Evolutionary conservation across 1,140 invertebrate genomes (phyloP).

Genomic region (Cyphomyrmex costatus): DNA sequence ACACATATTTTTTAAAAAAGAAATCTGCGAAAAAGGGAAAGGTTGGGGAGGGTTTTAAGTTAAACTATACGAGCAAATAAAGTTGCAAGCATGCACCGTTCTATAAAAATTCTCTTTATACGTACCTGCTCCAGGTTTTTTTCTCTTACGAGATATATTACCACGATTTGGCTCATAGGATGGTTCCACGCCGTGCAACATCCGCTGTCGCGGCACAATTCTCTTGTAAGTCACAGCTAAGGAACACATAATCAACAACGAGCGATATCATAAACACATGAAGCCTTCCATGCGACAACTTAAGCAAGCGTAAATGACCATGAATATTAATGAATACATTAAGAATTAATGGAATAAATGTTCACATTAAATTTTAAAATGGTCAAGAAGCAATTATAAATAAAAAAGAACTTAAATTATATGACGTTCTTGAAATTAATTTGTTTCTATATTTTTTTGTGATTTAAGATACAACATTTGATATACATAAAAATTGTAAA

Average conservation of each 20-base stretch:
- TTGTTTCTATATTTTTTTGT: background rate
- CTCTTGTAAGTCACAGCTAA: conserved; percentile 87
- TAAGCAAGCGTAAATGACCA: conserved; percentile 13
- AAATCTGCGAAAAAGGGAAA: background rate
- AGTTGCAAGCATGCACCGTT: conserved; percentile 25
- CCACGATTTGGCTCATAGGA: conserved; percentile 63
- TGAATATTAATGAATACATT: background rate
- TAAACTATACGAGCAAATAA: conserved; percentile 28
- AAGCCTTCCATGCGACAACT: conserved; percentile 65
- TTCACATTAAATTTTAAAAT: background rate
- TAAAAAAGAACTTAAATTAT: background rate
- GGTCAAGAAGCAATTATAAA: background rate
- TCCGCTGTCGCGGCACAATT: conserved; percentile 84
- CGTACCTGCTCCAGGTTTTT: conserved; percentile 91
- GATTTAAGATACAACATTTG: background rate
- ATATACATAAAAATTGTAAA: background rate
- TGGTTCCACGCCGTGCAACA: conserved; percentile 76
- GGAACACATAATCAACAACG: conserved; percentile 79
- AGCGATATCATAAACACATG: conserved; percentile 76
- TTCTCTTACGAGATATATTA: conserved; percentile 90
- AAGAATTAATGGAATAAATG: conserved; percentile 1
- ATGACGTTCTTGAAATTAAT: background rate
- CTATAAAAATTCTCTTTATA: conserved; percentile 58
- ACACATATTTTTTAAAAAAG: background rate
- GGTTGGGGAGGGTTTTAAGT: background rate